These are phyloP conservation scores for Eonycteris spelaea DNA, from an alignment of 2,113 vertebrate genomes.

Conservation along the genomic window DNA sequence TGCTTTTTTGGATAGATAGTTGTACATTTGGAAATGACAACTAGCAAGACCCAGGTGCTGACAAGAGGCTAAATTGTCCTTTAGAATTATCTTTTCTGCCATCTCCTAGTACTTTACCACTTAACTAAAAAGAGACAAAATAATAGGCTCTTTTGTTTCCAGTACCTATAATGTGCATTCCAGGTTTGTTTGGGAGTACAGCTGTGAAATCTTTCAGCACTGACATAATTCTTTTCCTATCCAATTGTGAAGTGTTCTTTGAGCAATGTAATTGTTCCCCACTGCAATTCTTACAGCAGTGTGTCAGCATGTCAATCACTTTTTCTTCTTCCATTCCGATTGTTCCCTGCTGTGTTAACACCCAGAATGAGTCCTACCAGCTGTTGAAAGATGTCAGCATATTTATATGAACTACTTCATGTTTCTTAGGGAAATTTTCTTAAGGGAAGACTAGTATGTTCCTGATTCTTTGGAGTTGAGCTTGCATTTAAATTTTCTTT, in stretches of 20 bases:
- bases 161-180: conserved; percentile 60
- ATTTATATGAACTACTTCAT: conserved; percentile 37
- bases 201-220: conserved; percentile 58
- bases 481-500: not conserved
- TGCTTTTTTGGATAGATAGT: not conserved
- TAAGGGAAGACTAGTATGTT: not conserved
- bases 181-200: conserved; percentile 68
- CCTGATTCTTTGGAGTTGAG: not conserved
- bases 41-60: conserved; percentile 21
- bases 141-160: conserved; percentile 71
- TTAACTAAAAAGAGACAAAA: conserved; percentile 69
- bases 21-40: conserved; percentile 36
- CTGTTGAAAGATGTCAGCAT: conserved; percentile 58
- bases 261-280: conserved; percentile 60
- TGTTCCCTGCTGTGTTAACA: conserved; percentile 60
- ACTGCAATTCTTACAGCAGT: not conserved
- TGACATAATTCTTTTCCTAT: conserved; percentile 65
- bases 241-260: conserved; percentile 57
- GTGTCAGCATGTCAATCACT: conserved; percentile 65
- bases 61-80: conserved; percentile 48
- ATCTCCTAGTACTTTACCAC: conserved; percentile 63
- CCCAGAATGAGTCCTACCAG: conserved; percentile 48
- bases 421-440: conserved; percentile 31
- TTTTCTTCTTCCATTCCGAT: conserved; percentile 37
- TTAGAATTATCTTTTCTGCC: conserved; percentile 55